Base-by-base conservation (phyloP, 2,797 vertebrate species). In the Zenarchopterus dispar region DNA sequence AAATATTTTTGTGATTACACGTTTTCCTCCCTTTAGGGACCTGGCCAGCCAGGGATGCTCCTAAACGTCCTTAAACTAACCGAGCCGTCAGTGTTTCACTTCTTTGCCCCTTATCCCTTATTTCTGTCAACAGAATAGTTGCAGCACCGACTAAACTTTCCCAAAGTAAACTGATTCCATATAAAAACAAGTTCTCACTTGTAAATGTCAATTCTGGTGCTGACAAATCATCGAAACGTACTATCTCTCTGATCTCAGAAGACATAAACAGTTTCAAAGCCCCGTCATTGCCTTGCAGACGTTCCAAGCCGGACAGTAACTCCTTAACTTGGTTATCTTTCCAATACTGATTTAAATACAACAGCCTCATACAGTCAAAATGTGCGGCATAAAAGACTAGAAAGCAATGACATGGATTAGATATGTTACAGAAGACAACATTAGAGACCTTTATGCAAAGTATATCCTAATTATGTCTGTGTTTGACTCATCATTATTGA, bases 1-100 rank as follows among this genome's bases (percentile, higher is more conserved):
- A 66, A 7, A 46, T 70, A 64, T 82, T 44, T 31, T 71, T 53
- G 13, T 80, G 26, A 67, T 58, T 61, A 75, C 49, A 63, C 62
- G 62, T 82, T 55, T 19, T 72, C 72, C 69, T 90, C 61, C 51
- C 28, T 77, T 73, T 44, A 73, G 76, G 89, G 84, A 83, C 91
- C 93, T 89, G 93, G 93, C 94, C 94, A 80, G 94, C 93, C 94
- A 93, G 93, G 74, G 74, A 75, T 75, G 75, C 78, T 79, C 70
- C 67, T 63, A 63, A 41, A 23, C 70, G 73, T 64, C 70, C 77
- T 57, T 24, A 31, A 67, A 71, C 74, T 23, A 28, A 4, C 45
- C 81, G 73, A 84, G 53, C 80, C 73, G 76, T 61, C 50, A 48
- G 56, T 8, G 55, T 54, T 68, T 70, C 62, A 62, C 51, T 58